Conservation (phyloP, 2,797 vertebrate species). For the Triplophysa bombifrons region DNA sequence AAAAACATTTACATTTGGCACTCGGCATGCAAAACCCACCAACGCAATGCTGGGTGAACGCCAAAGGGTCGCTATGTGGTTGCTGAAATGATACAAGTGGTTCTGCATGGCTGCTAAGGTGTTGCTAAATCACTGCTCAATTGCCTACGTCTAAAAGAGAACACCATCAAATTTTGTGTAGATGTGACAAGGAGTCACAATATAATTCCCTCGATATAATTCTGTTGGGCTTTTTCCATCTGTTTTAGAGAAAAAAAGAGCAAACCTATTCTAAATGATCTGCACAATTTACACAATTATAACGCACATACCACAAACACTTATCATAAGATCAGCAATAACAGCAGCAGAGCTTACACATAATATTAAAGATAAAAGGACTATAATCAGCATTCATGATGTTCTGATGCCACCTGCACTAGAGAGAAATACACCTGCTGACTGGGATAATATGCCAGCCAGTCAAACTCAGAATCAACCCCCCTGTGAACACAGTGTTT, state of each 20-base stretch:
- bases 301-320: neutral
- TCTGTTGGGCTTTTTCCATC: neutral
- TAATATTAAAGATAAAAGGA: neutral
- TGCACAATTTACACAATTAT: neutral
- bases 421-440: constrained; percentile 11
- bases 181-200: neutral
- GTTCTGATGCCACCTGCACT: neutral
- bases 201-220: neutral
- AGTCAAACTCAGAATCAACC: neutral
- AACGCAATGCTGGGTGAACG: neutral
- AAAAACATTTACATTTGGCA: neutral
- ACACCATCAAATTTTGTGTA: neutral
- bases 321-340: neutral
- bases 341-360: neutral
- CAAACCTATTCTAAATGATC: neutral
- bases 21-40: no score
- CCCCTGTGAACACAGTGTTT: constrained; percentile 22
- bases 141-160: neutral
- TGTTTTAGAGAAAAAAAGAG: neutral
- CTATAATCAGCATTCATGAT: neutral
- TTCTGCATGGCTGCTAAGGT: neutral
- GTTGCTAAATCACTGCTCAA: neutral
- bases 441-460: neutral
- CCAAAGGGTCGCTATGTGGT: no score
- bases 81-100: neutral